Evolutionary conservation across 1,140 invertebrate genomes (phyloP), one percentile per base, ranked within the genome.

Genomic region (Drosophila pectinifera): DNA sequence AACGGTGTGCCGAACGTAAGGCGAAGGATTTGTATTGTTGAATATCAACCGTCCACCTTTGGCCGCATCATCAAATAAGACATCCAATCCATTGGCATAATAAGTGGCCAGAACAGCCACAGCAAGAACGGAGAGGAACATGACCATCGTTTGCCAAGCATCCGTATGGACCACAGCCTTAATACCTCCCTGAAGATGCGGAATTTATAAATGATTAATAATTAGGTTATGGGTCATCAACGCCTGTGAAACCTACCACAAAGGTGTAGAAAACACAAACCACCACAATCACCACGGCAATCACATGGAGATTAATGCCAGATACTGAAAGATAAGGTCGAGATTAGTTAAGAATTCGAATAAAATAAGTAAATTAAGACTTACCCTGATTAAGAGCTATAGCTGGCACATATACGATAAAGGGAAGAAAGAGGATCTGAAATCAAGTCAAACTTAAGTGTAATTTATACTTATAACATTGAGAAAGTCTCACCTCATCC

Each of bases 261-360:
- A 96, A 95, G 28, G 98, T 98, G 86, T 98, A 99, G 92, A 98
- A 96, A 36, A 98, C 96, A 90, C 97, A 98, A 67, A 98, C 95
- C 28, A 95, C 78, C 61, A 97, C 97, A 89, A 98, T 96, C 24
- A 96, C 93, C 24, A 95, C 93, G 46, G 96, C 96, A 59, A 97
- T 95, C 38, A 96, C 91, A 92, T 96, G 95, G 57, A 96, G 94
- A 92, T 96, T 95, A 46, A 98, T 94, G 54, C 97, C 97, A 61
- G 97, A 98, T 67, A 98, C 97, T 95, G 93, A 78, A 95, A 94
- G 26, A 61, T 14, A 16, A 22, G 20, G 0, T 18, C 26, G 4
- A 38, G 10, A 58, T 78, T 59, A 81, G 54, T 62, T 5, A 14
- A 1, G 14, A n/a, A 3, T 7, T 41, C 10, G n/a, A 20, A 14